Conservation (phyloP, 2,113 vertebrate genomes). For the Amazona vittata region DNA sequence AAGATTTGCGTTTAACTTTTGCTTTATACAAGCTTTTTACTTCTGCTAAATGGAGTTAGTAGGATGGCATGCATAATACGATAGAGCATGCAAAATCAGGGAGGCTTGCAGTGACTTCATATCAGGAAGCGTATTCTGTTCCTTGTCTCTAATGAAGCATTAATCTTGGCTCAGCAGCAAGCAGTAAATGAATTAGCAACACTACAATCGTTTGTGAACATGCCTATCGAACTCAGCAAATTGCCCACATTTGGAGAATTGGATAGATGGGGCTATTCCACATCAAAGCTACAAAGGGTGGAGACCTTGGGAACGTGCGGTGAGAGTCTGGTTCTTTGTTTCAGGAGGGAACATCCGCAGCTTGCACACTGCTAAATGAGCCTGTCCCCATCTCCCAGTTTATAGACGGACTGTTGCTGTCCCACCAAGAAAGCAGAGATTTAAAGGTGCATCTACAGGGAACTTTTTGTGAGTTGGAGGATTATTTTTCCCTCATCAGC, state of each 20-base stretch:
- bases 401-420: neutral
- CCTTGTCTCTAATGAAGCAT: neutral
- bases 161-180: neutral
- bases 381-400: too few relatives aligned
- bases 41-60: neutral
- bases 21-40: neutral
- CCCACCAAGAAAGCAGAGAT: neutral
- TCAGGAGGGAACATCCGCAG: neutral
- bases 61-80: neutral
- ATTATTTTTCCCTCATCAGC: neutral
- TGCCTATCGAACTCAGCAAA: neutral
- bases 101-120: neutral
- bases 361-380: neutral
- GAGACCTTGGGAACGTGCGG: neutral
- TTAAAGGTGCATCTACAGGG: neutral
- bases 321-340: accelerated
- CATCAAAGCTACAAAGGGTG: neutral
- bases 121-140: neutral
- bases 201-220: neutral
- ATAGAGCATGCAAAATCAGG: neutral
- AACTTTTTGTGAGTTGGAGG: neutral
- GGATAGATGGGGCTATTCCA: neutral
- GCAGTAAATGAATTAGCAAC: neutral
- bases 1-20: neutral
- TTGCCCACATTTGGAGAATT: neutral